Base-by-base conservation (phyloP, 2,888 invertebrate species). In the Unio pictorum region DNA sequence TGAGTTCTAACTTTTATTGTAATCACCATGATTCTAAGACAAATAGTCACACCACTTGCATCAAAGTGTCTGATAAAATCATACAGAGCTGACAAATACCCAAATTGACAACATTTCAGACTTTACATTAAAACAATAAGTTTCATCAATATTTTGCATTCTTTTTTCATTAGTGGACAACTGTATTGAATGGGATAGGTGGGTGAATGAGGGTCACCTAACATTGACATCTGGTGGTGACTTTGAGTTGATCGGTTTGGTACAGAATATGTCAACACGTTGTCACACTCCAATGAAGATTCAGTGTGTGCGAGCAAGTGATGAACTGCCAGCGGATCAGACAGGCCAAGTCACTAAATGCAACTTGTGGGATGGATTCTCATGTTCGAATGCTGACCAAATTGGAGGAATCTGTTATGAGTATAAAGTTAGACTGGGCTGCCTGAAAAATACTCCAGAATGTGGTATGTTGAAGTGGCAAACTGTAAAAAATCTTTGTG, bases 311-410 rank as follows among this genome's bases (percentile, higher is more conserved):
- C 80, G 84, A 23, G 83, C 84, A 55, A 81, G 78, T 54, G 81
- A 82, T 68, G 77, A 79, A 28, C 74, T 80, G 5, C 74, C 79
- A 18, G 74, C 75, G n/a, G 74, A 79, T 59, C 71, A 80, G 30
- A 80, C 82, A 15, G 83, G 82, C 11, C 86, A 87, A 72, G 75
- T 70, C 0, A 79, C 82, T 17, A 78, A 75, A 15, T 89, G 89
- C 73, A 84, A 86, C 69, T 87, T 96, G 72, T 93, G 94, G 84
- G 91, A 92, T 18, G 96, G 96, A 0, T 91, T 96, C 0, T 89
- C 93, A 7, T 96, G 96, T 86, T 91, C 89, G 71, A 90, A 87
- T 64, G 77, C 74, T 8, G 81, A 86, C 64, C 79, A 79, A 68
- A 66, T 71, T 26, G 70, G 71, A 8, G 77, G 81, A 18, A 69